Percentiles rank a stretch among this genome's conserved stretches.
Evolutionary conservation across 1,140 invertebrate species (phyloP).

Genomic region (Choristoneura fumiferana): DNA sequence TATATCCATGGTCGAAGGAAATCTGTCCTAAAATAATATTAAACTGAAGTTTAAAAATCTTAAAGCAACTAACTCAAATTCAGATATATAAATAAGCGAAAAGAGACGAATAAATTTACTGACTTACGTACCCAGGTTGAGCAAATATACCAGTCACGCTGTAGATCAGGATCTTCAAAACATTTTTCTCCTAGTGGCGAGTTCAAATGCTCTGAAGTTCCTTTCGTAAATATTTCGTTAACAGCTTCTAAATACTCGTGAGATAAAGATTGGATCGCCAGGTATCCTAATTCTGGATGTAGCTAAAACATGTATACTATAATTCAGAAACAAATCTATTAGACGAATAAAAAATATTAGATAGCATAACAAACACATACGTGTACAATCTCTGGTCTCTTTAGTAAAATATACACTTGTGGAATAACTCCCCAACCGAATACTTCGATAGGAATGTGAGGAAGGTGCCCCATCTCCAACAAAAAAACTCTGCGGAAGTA

Average conservation of each 20-base stretch:
- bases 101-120: too few relatives aligned
- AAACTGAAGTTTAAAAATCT: background rate
- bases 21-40: conserved; percentile 49
- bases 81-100: too few relatives aligned
- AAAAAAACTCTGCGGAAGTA: conserved; percentile 58
- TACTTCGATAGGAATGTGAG: conserved; percentile 59
- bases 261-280: conserved; percentile 52
- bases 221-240: conserved; percentile 46
- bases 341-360: conserved; percentile 9
- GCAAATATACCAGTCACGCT: conserved; percentile 62
- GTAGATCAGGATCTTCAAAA: conserved; percentile 58
- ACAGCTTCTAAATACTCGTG: conserved; percentile 56
- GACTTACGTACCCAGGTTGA: conserved; percentile 62
- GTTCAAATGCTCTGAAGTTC: conserved; percentile 48
- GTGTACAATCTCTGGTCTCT: conserved; percentile 41
- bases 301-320: conserved; percentile 39
- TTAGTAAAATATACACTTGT: conserved; percentile 59
- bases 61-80: too few relatives aligned
- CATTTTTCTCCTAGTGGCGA: conserved; percentile 54
- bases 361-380: conserved; percentile 33
- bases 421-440: conserved; percentile 69
- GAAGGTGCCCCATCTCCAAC: conserved; percentile 63
- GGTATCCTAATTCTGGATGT: conserved; percentile 46
- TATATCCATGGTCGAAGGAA: conserved; percentile 62
- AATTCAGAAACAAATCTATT: background rate